Evolutionary conservation across 2,888 invertebrate species (phyloP).

Genomic region (Leptinotarsa rubiginosa): DNA sequence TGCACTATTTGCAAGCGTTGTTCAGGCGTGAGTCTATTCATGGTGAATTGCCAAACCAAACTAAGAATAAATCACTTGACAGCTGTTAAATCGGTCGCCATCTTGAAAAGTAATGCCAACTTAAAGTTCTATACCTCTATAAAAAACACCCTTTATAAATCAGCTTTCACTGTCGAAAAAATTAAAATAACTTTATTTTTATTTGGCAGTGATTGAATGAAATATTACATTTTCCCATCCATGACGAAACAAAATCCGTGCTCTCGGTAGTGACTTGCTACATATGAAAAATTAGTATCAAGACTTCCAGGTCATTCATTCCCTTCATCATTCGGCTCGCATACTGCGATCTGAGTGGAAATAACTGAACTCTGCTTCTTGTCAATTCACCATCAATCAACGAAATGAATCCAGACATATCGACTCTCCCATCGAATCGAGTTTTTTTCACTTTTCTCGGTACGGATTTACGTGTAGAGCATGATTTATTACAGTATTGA

Average conservation of each 20-base stretch:
- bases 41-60: too few relatives aligned
- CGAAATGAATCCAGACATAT: slow-evolving; percentile 58
- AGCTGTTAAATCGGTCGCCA: too few relatives aligned
- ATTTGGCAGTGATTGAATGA: too few relatives aligned
- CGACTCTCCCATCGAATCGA: slow-evolving; percentile 50
- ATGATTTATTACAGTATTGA: slow-evolving; percentile 53
- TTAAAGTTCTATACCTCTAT: too few relatives aligned
- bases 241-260: background rate
- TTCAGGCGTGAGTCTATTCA: too few relatives aligned
- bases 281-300: background rate
- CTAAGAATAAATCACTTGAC: too few relatives aligned
- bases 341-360: slow-evolving; percentile 22
- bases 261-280: slow-evolving; percentile 2
- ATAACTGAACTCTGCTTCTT: slow-evolving; percentile 53
- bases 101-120: too few relatives aligned
- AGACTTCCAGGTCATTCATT: background rate
- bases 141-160: too few relatives aligned
- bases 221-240: background rate
- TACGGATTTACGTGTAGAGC: slow-evolving; percentile 45
- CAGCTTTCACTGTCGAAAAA: too few relatives aligned
- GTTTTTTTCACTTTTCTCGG: slow-evolving; percentile 47
- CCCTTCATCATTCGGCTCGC: background rate
- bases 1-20: too few relatives aligned
- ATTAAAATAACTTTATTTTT: too few relatives aligned
- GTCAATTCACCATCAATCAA: slow-evolving; percentile 60